A percentile compares a stretch with the other conserved stretches of the same genome.
Evolutionary conservation across 2,797 vertebrate genomes (phyloP).

Genomic region (Notamacropus eugenii): DNA sequence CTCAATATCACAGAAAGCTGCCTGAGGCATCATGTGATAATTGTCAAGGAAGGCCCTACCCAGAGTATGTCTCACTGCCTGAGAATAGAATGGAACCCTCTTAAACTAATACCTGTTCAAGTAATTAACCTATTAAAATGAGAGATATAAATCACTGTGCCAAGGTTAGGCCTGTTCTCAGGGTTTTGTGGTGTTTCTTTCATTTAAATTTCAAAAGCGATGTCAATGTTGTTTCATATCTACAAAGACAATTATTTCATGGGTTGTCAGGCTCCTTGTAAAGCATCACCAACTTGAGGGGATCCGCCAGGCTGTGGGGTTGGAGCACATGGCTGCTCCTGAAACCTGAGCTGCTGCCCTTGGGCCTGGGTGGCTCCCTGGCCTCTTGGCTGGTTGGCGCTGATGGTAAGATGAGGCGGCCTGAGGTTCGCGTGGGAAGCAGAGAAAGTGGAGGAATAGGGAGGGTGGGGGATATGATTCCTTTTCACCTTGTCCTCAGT

Average conservation of each 20-base stretch:
- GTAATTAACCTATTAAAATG: slow-evolving; percentile 79
- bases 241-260: slow-evolving; percentile 72
- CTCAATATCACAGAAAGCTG: slow-evolving; percentile 4
- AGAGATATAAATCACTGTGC: slow-evolving; percentile 56
- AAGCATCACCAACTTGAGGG: slow-evolving; percentile 76
- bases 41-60: not conserved
- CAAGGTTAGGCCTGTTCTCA: slow-evolving; percentile 65
- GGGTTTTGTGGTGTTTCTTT: slow-evolving; percentile 71
- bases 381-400: slow-evolving; percentile 64
- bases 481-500: not conserved
- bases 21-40: slow-evolving; percentile 28
- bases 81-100: slow-evolving; percentile 66
- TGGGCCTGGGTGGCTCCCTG: slow-evolving; percentile 64
- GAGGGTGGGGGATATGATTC: not conserved
- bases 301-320: slow-evolving; percentile 57
- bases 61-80: slow-evolving; percentile 32
- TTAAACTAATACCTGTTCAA: slow-evolving; percentile 75
- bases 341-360: slow-evolving; percentile 29
- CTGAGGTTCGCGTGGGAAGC: not conserved
- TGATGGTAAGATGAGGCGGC: slow-evolving; percentile 74
- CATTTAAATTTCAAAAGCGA: slow-evolving; percentile 79
- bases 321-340: slow-evolving; percentile 67
- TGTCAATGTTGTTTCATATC: slow-evolving; percentile 66
- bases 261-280: slow-evolving; percentile 66
- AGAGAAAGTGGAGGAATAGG: not conserved